Base-by-base conservation (phyloP, 2,888 invertebrate genomes). In the Chymomyza fuscimana region DNA sequence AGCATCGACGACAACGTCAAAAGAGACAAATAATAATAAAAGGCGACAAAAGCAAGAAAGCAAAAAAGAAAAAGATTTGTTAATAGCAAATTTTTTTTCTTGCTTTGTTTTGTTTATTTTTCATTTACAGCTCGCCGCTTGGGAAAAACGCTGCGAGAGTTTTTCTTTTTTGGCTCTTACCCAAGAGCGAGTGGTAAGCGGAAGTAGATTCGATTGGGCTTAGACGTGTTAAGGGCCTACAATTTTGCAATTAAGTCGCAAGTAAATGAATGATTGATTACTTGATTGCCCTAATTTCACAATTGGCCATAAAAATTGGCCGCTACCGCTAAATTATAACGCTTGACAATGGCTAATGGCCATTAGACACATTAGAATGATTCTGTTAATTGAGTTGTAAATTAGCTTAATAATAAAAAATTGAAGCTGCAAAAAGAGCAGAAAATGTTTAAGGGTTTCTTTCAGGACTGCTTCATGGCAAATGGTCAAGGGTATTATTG, bases 61-160 rank as follows among this genome's bases (percentile, higher is more conserved):
- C 10, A 46, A 52, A 71, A 69, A 61, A 29, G 52, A 10, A 7
- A 65, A 36, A 63, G 68, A 78, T 77, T 72, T 83, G 86, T 66
- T 69, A 79, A 76, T 78, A 62, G 65, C 56, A 40, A 46, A 7
- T 16, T 22, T 29, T 56, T 32, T 32, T 9, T 32, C 32, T 32
- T 46, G 62, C 22, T 16, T 65, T 19, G 36, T 54, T 19, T 32
- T 65, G 50, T 56, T 56, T 54, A 12, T 56, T 25, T 22, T 36
- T 46, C 51, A 63, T 10, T 32, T 63, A 7, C 22, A 29, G 60
- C 60, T 60, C 4, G 9, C n/a, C 3, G 36, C 25, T 32, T 25
- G 5, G 40, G 40, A 46, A 46, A 46, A 46, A 46, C 12, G 40
- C 12, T 46, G 12, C 40, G 40, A 46, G 40, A 46, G 40, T 46